Evolutionary conservation across 2,113 vertebrate genomes (phyloP).

Genomic region (Rhinogobius similis): DNA sequence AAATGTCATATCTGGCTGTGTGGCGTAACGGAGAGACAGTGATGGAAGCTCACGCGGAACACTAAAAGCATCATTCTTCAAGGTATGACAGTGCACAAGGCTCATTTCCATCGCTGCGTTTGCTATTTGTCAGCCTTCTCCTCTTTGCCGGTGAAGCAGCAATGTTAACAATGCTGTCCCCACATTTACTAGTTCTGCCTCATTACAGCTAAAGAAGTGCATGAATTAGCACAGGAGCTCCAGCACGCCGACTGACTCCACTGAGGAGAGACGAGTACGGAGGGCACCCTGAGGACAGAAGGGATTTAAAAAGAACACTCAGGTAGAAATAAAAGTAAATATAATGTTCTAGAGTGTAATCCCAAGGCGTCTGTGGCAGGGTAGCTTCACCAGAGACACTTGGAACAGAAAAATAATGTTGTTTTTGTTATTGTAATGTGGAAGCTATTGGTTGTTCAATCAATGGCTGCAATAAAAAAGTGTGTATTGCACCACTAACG

Average conservation of each 20-base stretch:
- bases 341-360: background rate
- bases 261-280: slow-evolving; percentile 57
- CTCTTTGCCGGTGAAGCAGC: slow-evolving; percentile 66
- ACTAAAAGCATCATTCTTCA: slow-evolving; percentile 61
- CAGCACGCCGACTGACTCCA: slow-evolving; percentile 58
- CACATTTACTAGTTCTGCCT: slow-evolving; percentile 79
- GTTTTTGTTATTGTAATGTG: background rate
- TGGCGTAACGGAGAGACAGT: slow-evolving; percentile 47
- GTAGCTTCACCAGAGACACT: background rate
- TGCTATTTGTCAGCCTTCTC: slow-evolving; percentile 61
- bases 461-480: background rate
- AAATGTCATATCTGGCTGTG: slow-evolving; percentile 47
- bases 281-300: slow-evolving; percentile 35
- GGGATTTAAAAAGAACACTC: slow-evolving; percentile 41
- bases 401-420: background rate
- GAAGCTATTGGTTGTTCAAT: background rate
- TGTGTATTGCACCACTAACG: background rate
- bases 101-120: slow-evolving; percentile 63
- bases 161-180: slow-evolving; percentile 77
- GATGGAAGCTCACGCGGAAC: slow-evolving; percentile 41
- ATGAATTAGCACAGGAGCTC: slow-evolving; percentile 73
- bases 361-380: background rate
- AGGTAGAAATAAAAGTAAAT: slow-evolving; percentile 16
- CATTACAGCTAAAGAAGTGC: slow-evolving; percentile 76
- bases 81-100: slow-evolving; percentile 61